phyloP scores from a whole-genome alignment of 2,113 vertebrate species.

The Labrus mixtus region DNA sequence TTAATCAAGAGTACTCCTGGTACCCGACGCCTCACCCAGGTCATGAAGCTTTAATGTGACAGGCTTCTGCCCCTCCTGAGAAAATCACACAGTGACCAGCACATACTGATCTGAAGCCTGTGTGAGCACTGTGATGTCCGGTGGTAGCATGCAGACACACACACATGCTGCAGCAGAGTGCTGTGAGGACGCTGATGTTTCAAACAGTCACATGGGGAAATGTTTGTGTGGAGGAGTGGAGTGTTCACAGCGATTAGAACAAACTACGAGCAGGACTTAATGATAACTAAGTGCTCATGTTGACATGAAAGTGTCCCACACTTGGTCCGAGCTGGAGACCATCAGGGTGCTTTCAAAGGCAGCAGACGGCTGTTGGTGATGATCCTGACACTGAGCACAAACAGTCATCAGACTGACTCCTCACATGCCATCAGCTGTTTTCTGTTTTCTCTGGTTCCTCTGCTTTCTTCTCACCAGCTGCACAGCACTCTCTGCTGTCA shows the following conservation, averaged over 20 bases:
- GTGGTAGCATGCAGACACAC: neutral
- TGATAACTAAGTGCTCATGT: neutral
- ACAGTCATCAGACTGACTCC: slow-evolving; percentile 10
- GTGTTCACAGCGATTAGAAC: neutral
- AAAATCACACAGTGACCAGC: neutral
- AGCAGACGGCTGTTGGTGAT: neutral
- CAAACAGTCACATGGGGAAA: slow-evolving; percentile 6
- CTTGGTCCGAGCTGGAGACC: neutral
- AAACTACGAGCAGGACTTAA: neutral
- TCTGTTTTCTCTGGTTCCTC: neutral
- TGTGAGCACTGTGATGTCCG: neutral
- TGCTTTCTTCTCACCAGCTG: neutral
- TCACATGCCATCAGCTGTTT: neutral
- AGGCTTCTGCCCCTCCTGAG: no score
- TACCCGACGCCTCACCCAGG: no score
- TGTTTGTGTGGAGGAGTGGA: slow-evolving; percentile 12
- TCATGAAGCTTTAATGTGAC: no score
- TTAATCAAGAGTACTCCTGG: no score
- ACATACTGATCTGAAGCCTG: neutral
- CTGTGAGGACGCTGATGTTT: neutral
- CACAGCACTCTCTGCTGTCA: neutral
- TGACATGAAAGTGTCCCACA: neutral
- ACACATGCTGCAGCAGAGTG: neutral
- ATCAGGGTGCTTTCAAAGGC: neutral
- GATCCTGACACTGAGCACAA: neutral